Percentiles rank a stretch among this genome's conserved stretches.
These are phyloP conservation scores for Jordanella pulchra DNA, from an alignment of 2,797 vertebrate genomes.

Conservation along the genomic window DNA sequence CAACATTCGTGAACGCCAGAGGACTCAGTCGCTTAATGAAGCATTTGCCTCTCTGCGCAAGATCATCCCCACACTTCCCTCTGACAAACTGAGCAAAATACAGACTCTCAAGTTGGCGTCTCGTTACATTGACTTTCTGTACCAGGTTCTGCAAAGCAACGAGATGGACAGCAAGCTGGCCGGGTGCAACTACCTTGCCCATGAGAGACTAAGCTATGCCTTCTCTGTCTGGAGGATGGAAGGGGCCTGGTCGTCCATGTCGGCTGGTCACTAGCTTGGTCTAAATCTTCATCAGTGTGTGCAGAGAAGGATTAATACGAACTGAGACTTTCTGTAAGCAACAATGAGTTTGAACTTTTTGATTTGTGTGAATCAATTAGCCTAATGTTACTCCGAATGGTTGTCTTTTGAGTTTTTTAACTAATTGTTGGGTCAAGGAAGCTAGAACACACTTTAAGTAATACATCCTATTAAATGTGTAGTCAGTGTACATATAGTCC, in stretches of 20 bases:
- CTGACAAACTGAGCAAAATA: slow-evolving; percentile 95
- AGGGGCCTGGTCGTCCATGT: slow-evolving; percentile 92
- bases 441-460: neutral
- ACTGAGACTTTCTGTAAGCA: neutral
- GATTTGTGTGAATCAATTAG: slow-evolving; percentile 6
- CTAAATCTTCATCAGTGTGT: neutral
- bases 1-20: slow-evolving; percentile 89
- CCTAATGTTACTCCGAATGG: slow-evolving; percentile 18
- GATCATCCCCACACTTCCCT: slow-evolving; percentile 91
- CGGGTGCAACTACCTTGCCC: slow-evolving; percentile 90
- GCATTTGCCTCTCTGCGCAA: slow-evolving; percentile 89
- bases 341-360: neutral
- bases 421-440: neutral
- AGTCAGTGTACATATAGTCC: slow-evolving; percentile 34
- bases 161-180: slow-evolving; percentile 87
- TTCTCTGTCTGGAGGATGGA: slow-evolving; percentile 97
- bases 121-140: slow-evolving; percentile 92
- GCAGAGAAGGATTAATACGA: slow-evolving; percentile 18
- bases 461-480: slow-evolving; percentile 1
- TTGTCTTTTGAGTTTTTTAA: slow-evolving; percentile 16
- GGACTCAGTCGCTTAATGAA: slow-evolving; percentile 90
- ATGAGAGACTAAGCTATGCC: slow-evolving; percentile 91
- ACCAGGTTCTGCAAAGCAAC: slow-evolving; percentile 91
- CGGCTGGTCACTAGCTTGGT: slow-evolving; percentile 82
- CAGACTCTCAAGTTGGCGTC: slow-evolving; percentile 92